These are phyloP conservation scores for Spermophilus dauricus DNA, from an alignment of 2,113 vertebrate species.

Conservation along the genomic window DNA sequence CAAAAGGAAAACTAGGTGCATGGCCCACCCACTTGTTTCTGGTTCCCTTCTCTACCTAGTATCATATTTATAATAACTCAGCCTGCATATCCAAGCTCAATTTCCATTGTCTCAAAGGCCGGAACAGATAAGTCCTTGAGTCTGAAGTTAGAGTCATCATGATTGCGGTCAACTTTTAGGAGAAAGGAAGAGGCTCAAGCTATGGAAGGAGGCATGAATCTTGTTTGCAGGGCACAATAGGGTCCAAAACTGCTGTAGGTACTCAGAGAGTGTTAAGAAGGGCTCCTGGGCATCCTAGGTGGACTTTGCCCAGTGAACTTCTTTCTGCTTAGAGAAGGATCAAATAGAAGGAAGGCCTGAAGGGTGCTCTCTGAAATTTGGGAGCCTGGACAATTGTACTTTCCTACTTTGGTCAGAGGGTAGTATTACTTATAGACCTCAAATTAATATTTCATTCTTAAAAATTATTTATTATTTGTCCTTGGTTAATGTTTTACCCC, in stretches of 20 bases:
- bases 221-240: rapidly evolving
- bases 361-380: neutral
- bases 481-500: neutral
- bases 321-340: neutral
- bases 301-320: rapidly evolving
- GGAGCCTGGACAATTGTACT: neutral
- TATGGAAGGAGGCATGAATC: neutral
- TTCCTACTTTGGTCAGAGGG: neutral
- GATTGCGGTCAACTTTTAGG: neutral
- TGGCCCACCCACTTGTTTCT: neutral
- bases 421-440: neutral
- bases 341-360: neutral
- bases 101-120: neutral
- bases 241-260: neutral
- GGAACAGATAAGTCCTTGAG: neutral
- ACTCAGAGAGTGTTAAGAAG: rapidly evolving
- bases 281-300: neutral
- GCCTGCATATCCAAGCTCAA: neutral
- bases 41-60: neutral
- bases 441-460: neutral
- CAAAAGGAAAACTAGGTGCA: neutral
- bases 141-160: rapidly evolving
- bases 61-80: neutral
- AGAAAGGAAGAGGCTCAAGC: neutral
- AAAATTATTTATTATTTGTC: neutral